Evolutionary conservation across 2,113 vertebrate species (phyloP).

Genomic region (Macaca nemestrina): DNA sequence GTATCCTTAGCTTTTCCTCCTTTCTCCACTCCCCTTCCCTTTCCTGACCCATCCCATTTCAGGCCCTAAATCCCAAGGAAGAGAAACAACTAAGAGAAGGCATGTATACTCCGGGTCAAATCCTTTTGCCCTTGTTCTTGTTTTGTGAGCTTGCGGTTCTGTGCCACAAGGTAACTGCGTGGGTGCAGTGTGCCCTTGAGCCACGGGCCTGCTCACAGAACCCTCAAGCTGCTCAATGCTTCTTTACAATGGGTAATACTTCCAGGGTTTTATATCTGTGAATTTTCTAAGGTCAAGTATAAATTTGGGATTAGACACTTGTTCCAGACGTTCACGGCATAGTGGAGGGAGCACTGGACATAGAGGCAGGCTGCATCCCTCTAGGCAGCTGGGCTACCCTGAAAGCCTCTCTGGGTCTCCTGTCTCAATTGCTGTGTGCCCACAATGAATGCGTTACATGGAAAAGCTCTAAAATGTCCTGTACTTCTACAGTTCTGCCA

Average conservation of each 20-base stretch:
- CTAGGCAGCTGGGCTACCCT: neutral
- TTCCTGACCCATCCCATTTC: neutral
- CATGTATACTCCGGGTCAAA: neutral
- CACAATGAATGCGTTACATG: neutral
- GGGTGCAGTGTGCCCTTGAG: neutral
- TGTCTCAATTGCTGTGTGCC: neutral
- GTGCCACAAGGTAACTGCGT: neutral
- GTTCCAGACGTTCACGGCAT: neutral
- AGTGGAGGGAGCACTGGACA: neutral
- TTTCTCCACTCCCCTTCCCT: neutral
- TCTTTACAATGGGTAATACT: neutral
- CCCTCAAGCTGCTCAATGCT: neutral
- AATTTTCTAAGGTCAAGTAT: neutral
- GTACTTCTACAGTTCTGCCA: neutral
- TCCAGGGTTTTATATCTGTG: neutral
- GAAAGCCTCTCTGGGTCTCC: neutral
- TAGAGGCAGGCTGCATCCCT: neutral
- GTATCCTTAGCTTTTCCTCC: too few species aligned
- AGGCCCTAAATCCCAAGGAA: neutral
- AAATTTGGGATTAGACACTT: neutral
- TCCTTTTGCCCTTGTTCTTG: neutral
- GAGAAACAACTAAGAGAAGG: neutral
- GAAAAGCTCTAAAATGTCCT: neutral
- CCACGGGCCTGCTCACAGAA: neutral
- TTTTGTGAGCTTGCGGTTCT: neutral